Conservation (phyloP, 2,888 invertebrate genomes). For the Thera obeliscata region DNA sequence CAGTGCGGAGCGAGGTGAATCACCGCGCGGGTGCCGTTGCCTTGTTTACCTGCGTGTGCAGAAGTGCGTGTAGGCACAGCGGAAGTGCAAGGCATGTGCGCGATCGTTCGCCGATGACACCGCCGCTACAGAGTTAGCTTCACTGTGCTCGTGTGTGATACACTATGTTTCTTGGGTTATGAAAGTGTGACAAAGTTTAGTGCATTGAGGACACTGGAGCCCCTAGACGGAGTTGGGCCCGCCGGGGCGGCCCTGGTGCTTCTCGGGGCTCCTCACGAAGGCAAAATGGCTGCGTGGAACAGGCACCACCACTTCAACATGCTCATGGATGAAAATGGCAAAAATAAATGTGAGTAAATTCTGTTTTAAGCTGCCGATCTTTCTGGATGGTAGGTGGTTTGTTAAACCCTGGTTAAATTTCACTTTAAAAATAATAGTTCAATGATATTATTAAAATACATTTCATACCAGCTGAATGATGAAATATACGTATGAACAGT, state of each 20-base stretch:
- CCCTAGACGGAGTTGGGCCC: conserved; percentile 86
- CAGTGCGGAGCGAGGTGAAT: conserved; percentile 82
- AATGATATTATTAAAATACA: no score
- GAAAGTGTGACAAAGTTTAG: conserved; percentile 83
- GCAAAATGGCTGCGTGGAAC: conserved; percentile 89
- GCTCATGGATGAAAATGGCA: conserved; percentile 88
- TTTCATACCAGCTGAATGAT: no score
- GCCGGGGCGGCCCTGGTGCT: conserved; percentile 85
- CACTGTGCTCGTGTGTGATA: conserved; percentile 75
- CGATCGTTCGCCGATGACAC: conserved; percentile 78
- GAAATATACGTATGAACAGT: no score
- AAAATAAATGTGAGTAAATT: conserved; percentile 86
- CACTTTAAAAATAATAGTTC: no score
- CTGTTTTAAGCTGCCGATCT: background rate
- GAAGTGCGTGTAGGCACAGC: conserved; percentile 70
- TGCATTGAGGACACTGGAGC: conserved; percentile 85
- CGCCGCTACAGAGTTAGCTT: conserved; percentile 73
- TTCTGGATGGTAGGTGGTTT: background rate
- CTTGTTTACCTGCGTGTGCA: conserved; percentile 82
- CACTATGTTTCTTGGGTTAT: conserved; percentile 79
- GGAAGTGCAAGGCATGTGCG: conserved; percentile 82
- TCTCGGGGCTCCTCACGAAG: conserved; percentile 85
- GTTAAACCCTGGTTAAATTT: background rate
- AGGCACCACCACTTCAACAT: conserved; percentile 89
- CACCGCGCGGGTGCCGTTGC: conserved; percentile 76